These are phyloP conservation scores for Halcyon badia DNA, from an alignment of 2,797 vertebrate genomes.

Conservation along the genomic window DNA sequence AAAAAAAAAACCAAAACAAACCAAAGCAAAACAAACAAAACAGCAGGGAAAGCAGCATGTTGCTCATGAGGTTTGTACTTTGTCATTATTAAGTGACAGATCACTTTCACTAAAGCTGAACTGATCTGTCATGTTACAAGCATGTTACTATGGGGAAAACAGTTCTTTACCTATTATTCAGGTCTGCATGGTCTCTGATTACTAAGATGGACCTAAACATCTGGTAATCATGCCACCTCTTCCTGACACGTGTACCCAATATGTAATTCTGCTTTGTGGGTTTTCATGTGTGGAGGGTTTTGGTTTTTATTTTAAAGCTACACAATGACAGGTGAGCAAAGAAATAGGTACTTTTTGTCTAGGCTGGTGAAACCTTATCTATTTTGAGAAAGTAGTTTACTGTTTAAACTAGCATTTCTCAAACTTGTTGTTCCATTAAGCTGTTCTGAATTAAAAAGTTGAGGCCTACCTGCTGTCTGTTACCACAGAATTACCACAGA, in stretches of 20 bases:
- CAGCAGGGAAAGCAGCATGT: background rate
- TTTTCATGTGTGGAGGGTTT: background rate
- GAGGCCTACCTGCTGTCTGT: background rate
- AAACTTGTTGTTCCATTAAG: background rate
- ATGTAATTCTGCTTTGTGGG: background rate
- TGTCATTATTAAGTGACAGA: conserved; percentile 63
- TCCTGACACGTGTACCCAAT: background rate
- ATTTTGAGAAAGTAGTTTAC: background rate
- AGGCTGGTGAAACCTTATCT: conserved; percentile 22
- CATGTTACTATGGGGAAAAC: background rate
- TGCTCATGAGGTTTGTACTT: conserved; percentile 31
- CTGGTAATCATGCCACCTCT: conserved; percentile 38
- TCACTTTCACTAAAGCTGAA: conserved; percentile 67
- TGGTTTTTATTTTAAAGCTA: background rate
- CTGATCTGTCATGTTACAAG: conserved; percentile 70
- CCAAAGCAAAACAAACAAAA: too few relatives aligned
- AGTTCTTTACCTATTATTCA: conserved; percentile 42
- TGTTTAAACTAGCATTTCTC: background rate
- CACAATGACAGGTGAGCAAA: conserved; percentile 26
- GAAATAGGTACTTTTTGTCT: background rate
- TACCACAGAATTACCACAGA: too few relatives aligned
- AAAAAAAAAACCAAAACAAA: background rate
- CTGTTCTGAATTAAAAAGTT: background rate
- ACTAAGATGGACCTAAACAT: conserved; percentile 49
- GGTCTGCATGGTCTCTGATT: conserved; percentile 21